Evolutionary conservation across 2,888 invertebrate species (phyloP), one percentile per base, ranked within the genome.

Genomic region (Epinotia bilunana): DNA sequence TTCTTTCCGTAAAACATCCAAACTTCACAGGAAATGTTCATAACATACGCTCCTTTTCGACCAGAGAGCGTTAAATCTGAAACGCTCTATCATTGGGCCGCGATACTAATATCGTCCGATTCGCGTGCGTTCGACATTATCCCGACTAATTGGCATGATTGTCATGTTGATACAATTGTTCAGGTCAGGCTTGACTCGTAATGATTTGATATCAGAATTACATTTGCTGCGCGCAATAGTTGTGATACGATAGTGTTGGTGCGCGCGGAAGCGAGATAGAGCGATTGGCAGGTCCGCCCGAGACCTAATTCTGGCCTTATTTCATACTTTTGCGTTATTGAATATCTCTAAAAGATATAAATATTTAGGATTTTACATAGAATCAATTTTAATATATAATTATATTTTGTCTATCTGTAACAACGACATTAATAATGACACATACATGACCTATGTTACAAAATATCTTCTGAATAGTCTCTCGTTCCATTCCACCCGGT

Each of bases 91-190:
- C 68, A 58, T 43, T 43, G 58, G 68, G 43, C 68, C 68, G 58
- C 68, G 23, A 23, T 58, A 58, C 68, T 69, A 69, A 68, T 68
- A 68, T 68, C 39, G 68, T 18, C 43, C 58, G 68, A 58, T 46
- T 58, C 58, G 53, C 53, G 67, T 53, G 33, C 55, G 53, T 57
- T 53, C 13, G 57, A 43, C 20, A 69, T 69, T 69, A 69, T 58
- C 39, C 68, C 68, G 13, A 16, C 58, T 69, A 58, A 69, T 69
- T 46, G 39, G 23, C 33, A 18, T 68, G 58, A 57, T 69, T 58
- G 68, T 69, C 68, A 39, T 58, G 43, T 46, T 57, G 68, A 55
- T 69, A 20, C 58, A 69, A 18, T 68, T 57, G 67, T 33, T 16
- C 49, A 49, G 16, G 28, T 23, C 20, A 58, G 13, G 2, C 23